These are phyloP conservation scores for Sisyra nigra DNA, from an alignment of 2,888 invertebrate species.

Conservation along the genomic window DNA sequence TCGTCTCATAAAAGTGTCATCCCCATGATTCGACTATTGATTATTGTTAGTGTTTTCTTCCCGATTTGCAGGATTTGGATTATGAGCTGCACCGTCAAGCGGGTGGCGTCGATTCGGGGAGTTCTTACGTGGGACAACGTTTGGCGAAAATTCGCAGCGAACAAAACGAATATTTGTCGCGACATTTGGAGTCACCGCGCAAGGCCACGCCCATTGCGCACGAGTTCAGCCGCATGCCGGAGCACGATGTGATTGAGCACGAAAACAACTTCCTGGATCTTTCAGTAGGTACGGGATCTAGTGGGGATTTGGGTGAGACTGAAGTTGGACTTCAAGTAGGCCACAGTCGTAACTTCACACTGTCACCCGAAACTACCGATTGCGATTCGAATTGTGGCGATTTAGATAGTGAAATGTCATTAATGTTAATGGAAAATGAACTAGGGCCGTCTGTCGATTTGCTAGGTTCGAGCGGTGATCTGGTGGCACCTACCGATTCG, in stretches of 20 bases:
- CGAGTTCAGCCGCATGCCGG: slow-evolving; percentile 33
- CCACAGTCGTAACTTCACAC: slow-evolving; percentile 69
- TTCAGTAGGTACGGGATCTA: slow-evolving; percentile 42
- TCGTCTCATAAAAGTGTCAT: too few relatives aligned
- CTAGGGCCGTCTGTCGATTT: slow-evolving; percentile 26
- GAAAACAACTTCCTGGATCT: slow-evolving; percentile 41
- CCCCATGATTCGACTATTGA: neutral
- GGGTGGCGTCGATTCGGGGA: slow-evolving; percentile 33
- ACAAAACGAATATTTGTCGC: slow-evolving; percentile 24
- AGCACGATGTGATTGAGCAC: slow-evolving; percentile 32
- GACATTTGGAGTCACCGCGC: slow-evolving; percentile 38
- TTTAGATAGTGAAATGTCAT: slow-evolving; percentile 69
- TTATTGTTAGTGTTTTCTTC: too few relatives aligned
- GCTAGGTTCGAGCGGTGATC: slow-evolving; percentile 31
- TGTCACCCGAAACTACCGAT: slow-evolving; percentile 86
- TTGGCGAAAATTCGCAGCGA: slow-evolving; percentile 41
- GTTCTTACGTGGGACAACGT: slow-evolving; percentile 62
- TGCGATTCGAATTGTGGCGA: slow-evolving; percentile 80
- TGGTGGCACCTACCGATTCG: slow-evolving; percentile 44
- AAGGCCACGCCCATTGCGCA: slow-evolving; percentile 38
- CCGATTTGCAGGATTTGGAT: slow-evolving; percentile 43
- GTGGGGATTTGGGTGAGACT: slow-evolving; percentile 47
- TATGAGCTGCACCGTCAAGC: slow-evolving; percentile 60
- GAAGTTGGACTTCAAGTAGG: slow-evolving; percentile 45
- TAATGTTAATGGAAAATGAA: slow-evolving; percentile 57